A percentile compares a stretch with the other conserved stretches of the same genome.
Evolutionary conservation across 2,888 invertebrate genomes (phyloP).

Genomic region (Chrysotoxum bicinctum): DNA sequence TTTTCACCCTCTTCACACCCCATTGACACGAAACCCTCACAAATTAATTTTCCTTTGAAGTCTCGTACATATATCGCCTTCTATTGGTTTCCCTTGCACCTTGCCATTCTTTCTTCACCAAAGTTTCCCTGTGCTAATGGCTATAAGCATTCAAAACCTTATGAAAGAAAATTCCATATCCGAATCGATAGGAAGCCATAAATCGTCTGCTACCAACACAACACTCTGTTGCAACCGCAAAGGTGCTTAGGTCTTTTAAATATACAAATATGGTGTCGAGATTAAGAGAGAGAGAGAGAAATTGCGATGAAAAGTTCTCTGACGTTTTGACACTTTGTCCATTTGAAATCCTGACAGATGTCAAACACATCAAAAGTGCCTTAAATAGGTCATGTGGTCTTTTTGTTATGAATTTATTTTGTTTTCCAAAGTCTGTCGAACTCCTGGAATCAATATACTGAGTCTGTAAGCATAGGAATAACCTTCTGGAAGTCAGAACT

Average conservation of each 20-base stretch:
- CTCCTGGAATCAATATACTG: neutral
- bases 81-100: neutral
- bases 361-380: conserved; percentile 55
- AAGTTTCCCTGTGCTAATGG: conserved; percentile 64
- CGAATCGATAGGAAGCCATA: conserved; percentile 53
- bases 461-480: neutral
- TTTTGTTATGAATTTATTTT: neutral
- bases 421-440: neutral
- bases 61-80: conserved; percentile 12
- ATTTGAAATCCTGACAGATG: conserved; percentile 45
- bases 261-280: neutral
- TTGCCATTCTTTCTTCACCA: neutral
- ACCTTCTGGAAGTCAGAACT: neutral
- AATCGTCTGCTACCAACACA: conserved; percentile 30
- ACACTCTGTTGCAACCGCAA: conserved; percentile 33
- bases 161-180: conserved; percentile 16
- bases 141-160: conserved; percentile 58
- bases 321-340: conserved; percentile 61
- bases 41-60: conserved; percentile 72
- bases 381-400: conserved; percentile 5
- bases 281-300: conserved; percentile 14
- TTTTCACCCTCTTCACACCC: conserved; percentile 59
- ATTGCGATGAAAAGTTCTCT: conserved; percentile 42
- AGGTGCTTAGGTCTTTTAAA: conserved; percentile 6
- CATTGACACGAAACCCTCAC: conserved; percentile 71